phyloP scores from a whole-genome alignment of 2,888 invertebrate species.

The Drosophila infuscata region DNA sequence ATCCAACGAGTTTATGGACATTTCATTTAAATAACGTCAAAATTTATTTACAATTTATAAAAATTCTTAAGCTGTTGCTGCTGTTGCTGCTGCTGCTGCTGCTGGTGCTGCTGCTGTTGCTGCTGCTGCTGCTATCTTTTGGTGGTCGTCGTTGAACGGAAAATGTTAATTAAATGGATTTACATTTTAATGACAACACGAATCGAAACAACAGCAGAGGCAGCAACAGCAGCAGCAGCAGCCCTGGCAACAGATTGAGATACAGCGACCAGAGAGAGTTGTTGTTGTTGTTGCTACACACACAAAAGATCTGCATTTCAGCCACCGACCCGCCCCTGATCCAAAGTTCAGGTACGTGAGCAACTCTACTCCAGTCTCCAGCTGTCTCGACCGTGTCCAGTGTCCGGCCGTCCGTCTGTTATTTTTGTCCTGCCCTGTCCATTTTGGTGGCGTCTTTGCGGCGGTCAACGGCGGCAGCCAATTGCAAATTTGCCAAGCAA shows the following conservation, averaged over 20 bases:
- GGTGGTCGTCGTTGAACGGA: constrained; percentile 67
- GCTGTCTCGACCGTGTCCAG: constrained; percentile 23
- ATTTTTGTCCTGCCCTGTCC: constrained; percentile 14
- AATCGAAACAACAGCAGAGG: constrained; percentile 47
- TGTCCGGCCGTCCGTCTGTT: constrained; percentile 16
- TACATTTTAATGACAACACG: constrained; percentile 82
- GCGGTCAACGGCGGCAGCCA: constrained; percentile 64
- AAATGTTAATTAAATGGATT: constrained; percentile 81
- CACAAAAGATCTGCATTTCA: constrained; percentile 5
- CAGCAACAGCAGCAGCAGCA: constrained; percentile 5
- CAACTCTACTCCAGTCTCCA: constrained; percentile 19
- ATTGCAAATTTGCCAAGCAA: constrained; percentile 80
- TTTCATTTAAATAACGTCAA: constrained; percentile 66
- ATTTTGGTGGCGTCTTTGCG: constrained; percentile 47
- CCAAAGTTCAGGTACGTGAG: constrained; percentile 3
- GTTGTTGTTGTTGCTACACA: constrained; percentile 11
- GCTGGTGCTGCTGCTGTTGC: constrained; percentile 47
- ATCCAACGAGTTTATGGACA: constrained; percentile 44
- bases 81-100: constrained; percentile 8
- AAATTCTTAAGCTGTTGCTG: constrained; percentile 53
- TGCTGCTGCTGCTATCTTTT: constrained; percentile 65
- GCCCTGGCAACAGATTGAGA: constrained; percentile 67
- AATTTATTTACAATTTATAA: constrained; percentile 80
- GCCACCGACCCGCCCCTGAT: background rate
- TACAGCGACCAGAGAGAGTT: constrained; percentile 51